phyloP scores from a whole-genome alignment of 2,888 invertebrate species.

The Prenolepis imparis region DNA sequence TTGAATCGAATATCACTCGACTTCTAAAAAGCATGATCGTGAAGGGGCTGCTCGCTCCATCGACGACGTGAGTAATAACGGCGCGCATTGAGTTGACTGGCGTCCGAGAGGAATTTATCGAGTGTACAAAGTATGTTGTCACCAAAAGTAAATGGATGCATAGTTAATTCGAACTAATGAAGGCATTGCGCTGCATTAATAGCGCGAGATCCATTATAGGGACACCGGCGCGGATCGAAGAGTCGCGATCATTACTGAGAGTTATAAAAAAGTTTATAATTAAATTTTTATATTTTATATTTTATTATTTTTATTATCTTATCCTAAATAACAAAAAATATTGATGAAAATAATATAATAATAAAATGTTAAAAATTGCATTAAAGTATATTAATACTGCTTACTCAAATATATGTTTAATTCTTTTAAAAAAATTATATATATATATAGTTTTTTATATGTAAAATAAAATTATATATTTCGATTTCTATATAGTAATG shows the following conservation, averaged over 20 bases:
- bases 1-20: conserved; percentile 55
- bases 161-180: conserved; percentile 48
- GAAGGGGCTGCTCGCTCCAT: conserved; percentile 55
- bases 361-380: neutral
- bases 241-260: conserved; percentile 11
- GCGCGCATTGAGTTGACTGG: conserved; percentile 43
- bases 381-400: neutral
- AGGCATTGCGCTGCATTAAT: neutral
- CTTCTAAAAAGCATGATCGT: conserved; percentile 47
- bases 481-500: neutral
- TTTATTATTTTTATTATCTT: too few species aligned
- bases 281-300: neutral
- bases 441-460: neutral
- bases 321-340: neutral
- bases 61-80: conserved; percentile 52
- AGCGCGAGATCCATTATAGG: conserved; percentile 35
- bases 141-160: conserved; percentile 54
- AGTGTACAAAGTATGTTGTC: conserved; percentile 56
- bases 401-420: neutral
- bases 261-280: neutral
- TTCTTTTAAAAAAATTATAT: neutral
- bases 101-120: conserved; percentile 47
- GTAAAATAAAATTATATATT: too few species aligned
- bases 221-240: neutral
- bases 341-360: neutral